phyloP scores from a whole-genome alignment of 30 jellyfish, hydroid and myxozoan species.

The Phacellophora camtschatica region DNA sequence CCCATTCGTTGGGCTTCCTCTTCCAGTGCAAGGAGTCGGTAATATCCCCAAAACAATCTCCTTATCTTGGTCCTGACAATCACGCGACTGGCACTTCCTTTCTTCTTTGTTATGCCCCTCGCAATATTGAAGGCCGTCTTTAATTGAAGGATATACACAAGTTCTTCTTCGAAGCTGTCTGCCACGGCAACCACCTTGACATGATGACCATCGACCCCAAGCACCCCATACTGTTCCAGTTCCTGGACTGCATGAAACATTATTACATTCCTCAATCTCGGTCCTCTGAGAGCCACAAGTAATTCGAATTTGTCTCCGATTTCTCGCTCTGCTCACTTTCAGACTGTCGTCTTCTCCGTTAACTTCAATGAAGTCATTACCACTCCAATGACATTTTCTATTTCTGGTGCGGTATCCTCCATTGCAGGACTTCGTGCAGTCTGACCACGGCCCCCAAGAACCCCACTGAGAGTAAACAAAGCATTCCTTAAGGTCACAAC shows the following conservation, averaged over 20 bases:
- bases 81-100: conserved; percentile 34
- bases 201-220: conserved; percentile 89
- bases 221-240: conserved; percentile 81
- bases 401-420: conserved; percentile 87
- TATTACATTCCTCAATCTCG: conserved; percentile 70
- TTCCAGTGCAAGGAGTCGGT: conserved; percentile 59
- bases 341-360: conserved; percentile 11
- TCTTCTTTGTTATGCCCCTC: conserved; percentile 74
- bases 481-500: conserved; percentile 69
- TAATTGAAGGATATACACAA: conserved; percentile 64
- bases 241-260: conserved; percentile 45
- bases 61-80: conserved; percentile 59
- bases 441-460: conserved; percentile 91
- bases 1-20: conserved; percentile 83
- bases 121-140: conserved; percentile 63
- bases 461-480: conserved; percentile 76
- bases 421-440: conserved; percentile 77
- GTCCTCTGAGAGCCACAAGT: conserved; percentile 73
- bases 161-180: conserved; percentile 69
- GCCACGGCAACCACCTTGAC: conserved; percentile 79
- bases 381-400: conserved; percentile 80
- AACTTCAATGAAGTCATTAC: background rate
- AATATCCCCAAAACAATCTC: conserved; percentile 22
- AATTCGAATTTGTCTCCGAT: conserved; percentile 16
- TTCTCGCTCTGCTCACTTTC: conserved; percentile 50